phyloP scores from a whole-genome alignment of 2,888 invertebrate species.

The Papilio gigon region DNA sequence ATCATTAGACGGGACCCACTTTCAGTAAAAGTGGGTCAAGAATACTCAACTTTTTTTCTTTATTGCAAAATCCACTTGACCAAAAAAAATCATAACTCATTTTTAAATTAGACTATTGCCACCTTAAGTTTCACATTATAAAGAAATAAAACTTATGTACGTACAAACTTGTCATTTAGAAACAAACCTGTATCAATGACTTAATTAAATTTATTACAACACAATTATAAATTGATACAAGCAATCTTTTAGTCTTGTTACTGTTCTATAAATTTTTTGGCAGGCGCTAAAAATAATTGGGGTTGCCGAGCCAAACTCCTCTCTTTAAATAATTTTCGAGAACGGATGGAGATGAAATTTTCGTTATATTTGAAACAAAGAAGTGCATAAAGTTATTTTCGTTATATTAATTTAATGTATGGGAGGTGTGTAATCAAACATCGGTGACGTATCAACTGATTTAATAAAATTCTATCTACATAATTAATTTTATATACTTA shows the following conservation, averaged over 20 bases:
- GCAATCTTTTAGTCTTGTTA: neutral
- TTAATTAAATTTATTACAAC: too few species aligned
- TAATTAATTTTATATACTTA: too few species aligned
- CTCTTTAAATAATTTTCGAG: too few species aligned
- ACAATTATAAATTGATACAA: neutral
- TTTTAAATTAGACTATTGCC: constrained; percentile 7
- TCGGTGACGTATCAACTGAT: too few species aligned
- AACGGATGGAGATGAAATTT: too few species aligned
- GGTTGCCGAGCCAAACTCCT: neutral
- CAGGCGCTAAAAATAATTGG: neutral
- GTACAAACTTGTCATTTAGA: too few species aligned
- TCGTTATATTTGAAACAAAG: too few species aligned
- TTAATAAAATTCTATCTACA: too few species aligned
- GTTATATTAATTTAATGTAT: too few species aligned
- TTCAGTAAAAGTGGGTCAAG: constrained; percentile 21
- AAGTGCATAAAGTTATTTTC: too few species aligned
- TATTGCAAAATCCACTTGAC: constrained; percentile 4
- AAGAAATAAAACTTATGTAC: neutral
- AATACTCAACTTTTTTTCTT: constrained; percentile 16
- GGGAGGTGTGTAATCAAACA: too few species aligned
- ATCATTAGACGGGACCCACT: constrained; percentile 16
- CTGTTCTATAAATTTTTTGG: neutral
- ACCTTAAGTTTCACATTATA: neutral
- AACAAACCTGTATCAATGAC: too few species aligned
- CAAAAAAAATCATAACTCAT: neutral